Percentiles rank a stretch among this genome's conserved stretches.
Conservation (phyloP, 2,888 invertebrate genomes). For the Noctua fimbriata region DNA sequence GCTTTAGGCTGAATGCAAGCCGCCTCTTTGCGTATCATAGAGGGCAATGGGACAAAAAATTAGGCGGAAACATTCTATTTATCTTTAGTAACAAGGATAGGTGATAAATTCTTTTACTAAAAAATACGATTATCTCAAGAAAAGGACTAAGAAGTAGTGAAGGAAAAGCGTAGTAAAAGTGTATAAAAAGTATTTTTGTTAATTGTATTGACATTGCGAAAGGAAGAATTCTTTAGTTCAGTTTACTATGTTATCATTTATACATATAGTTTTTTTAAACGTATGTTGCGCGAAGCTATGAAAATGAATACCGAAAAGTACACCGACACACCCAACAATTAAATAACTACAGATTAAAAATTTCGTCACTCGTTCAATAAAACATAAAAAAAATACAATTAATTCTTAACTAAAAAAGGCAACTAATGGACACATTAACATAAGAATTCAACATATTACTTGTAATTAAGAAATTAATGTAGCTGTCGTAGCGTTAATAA, state of each 20-base stretch:
- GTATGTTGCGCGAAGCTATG: background rate
- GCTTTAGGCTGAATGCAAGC: conserved; percentile 10
- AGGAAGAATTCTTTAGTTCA: background rate
- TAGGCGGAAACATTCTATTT: background rate
- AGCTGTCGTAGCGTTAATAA: conserved; percentile 57
- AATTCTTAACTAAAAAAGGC: conserved; percentile 30
- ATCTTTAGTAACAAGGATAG: background rate
- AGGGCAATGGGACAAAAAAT: background rate
- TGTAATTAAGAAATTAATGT: conserved; percentile 57
- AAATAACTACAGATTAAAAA: conserved; percentile 4
- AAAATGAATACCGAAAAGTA: conserved; percentile 7
- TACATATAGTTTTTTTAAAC: background rate
- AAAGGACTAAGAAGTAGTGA: background rate
- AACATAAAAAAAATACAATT: conserved; percentile 23
- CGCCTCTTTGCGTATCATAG: background rate
- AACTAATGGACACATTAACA: conserved; percentile 43
- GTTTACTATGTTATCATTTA: background rate
- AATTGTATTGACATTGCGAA: conserved; percentile 12
- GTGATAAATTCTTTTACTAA: background rate
- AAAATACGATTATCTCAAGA: conserved; percentile 16
- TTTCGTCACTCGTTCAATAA: conserved; percentile 19
- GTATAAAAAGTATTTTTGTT: conserved; percentile 3
- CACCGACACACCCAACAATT: conserved; percentile 9
- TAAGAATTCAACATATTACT: conserved; percentile 41
- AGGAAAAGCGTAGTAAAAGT: background rate